Evolutionary conservation across 2,113 vertebrate species (phyloP).

Genomic region (Dolichallabes microphthalmus): DNA sequence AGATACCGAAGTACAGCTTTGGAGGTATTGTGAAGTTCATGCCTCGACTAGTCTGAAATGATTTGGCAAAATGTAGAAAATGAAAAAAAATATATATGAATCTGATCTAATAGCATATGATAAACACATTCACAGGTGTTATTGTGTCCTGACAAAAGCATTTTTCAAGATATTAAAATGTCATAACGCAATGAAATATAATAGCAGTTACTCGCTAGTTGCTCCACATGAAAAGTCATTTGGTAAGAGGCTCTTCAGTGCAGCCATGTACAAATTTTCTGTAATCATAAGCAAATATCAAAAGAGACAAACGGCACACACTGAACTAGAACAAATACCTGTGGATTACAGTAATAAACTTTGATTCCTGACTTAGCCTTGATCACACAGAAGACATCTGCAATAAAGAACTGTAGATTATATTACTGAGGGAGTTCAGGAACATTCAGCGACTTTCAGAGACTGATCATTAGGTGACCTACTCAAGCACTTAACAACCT

Average conservation of each 20-base stretch:
- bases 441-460: background rate
- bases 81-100: too few species aligned
- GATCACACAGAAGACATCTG: background rate
- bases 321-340: slow-evolving; percentile 16
- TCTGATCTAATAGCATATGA: too few species aligned
- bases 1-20: too few species aligned
- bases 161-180: background rate
- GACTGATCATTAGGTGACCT: background rate
- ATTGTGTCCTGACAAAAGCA: slow-evolving; percentile 8
- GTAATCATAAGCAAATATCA: slow-evolving; percentile 9
- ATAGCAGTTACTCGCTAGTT: background rate
- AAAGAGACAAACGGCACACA: slow-evolving; percentile 4
- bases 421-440: slow-evolving; percentile 13
- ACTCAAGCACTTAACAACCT: background rate
- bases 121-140: background rate
- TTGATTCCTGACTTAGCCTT: background rate
- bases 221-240: background rate
- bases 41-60: too few species aligned
- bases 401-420: slow-evolving; percentile 12
- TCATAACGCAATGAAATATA: slow-evolving; percentile 8
- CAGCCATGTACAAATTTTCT: background rate
- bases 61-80: too few species aligned
- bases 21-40: too few species aligned
- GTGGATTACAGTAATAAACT: background rate
- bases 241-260: background rate